Conservation (phyloP, 2,888 invertebrate species). For the Tricholauxania praeusta region DNA sequence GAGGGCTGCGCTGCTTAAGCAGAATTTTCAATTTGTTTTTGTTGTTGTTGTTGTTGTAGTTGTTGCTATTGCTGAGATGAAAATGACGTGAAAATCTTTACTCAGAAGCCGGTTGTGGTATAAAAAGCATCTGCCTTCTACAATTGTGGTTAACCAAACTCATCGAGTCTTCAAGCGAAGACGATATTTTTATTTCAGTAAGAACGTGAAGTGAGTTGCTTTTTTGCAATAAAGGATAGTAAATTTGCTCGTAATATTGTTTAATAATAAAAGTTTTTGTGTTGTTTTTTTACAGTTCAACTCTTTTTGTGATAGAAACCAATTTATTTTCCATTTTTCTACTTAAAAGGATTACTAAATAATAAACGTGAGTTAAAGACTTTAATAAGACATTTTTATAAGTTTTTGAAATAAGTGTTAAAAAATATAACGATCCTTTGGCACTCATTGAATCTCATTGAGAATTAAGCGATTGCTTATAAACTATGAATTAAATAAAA, state of each 20-base stretch:
- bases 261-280: not conserved
- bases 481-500: too few relatives aligned
- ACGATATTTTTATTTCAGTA: conserved; percentile 45
- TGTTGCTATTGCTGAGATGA: conserved; percentile 29
- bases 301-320: not conserved
- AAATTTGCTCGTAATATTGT: too few relatives aligned
- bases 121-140: conserved; percentile 35
- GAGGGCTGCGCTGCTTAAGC: conserved; percentile 32
- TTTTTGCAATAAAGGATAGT: not conserved
- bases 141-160: conserved; percentile 21
- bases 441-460: too few relatives aligned
- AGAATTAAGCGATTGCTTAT: too few relatives aligned
- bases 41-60: conserved; percentile 37
- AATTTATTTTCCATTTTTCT: not conserved
- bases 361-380: too few relatives aligned
- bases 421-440: too few relatives aligned
- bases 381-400: too few relatives aligned
- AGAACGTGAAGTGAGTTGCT: conserved; percentile 52
- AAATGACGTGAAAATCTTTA: conserved; percentile 28
- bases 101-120: conserved; percentile 32
- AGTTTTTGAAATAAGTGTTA: too few relatives aligned
- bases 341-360: not conserved
- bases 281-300: conserved; percentile 1
- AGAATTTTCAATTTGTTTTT: conserved; percentile 52
- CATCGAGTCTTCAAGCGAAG: conserved; percentile 59